Percentiles rank a stretch among this genome's conserved stretches.
phyloP scores from a whole-genome alignment of 2,113 vertebrate genomes.

The Rattus norvegicus region DNA sequence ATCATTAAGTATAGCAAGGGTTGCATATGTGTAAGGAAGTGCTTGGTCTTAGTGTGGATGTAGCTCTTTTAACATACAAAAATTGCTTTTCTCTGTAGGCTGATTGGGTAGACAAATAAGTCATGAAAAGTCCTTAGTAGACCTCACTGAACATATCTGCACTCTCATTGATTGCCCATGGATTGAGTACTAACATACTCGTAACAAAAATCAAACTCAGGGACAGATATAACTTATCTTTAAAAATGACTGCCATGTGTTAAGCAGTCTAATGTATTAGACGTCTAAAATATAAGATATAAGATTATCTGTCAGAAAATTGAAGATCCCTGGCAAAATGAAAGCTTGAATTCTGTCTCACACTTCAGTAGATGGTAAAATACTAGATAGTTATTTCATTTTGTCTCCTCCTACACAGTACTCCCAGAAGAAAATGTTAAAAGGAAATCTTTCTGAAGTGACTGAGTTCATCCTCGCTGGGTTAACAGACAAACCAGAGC shows the following conservation, averaged over 20 bases:
- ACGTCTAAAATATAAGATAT: not conserved
- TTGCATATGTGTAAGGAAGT: not conserved
- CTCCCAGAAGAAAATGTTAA: not conserved
- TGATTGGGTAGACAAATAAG: not conserved
- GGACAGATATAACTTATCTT: not conserved
- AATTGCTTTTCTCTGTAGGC: not conserved
- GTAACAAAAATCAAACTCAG: not conserved
- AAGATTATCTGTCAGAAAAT: not conserved
- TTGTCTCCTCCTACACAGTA: not conserved
- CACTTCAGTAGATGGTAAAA: not conserved
- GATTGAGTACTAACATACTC: not conserved
- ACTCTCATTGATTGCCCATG: not conserved
- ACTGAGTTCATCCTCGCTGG: slow-evolving; percentile 38
- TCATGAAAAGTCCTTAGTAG: not conserved
- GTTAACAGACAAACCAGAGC: not conserved
- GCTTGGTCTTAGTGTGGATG: not conserved
- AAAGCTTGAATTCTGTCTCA: not conserved
- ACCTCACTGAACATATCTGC: not conserved
- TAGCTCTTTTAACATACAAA: not conserved
- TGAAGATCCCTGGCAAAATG: not conserved
- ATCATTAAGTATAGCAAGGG: not conserved
- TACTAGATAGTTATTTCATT: not conserved
- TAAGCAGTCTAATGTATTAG: not conserved
- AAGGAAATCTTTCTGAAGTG: slow-evolving; percentile 44
- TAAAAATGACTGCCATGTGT: not conserved